Evolutionary conservation across 1,140 invertebrate genomes (phyloP), one percentile per base, ranked within the genome.

Genomic region (Zaprionus vittiger): DNA sequence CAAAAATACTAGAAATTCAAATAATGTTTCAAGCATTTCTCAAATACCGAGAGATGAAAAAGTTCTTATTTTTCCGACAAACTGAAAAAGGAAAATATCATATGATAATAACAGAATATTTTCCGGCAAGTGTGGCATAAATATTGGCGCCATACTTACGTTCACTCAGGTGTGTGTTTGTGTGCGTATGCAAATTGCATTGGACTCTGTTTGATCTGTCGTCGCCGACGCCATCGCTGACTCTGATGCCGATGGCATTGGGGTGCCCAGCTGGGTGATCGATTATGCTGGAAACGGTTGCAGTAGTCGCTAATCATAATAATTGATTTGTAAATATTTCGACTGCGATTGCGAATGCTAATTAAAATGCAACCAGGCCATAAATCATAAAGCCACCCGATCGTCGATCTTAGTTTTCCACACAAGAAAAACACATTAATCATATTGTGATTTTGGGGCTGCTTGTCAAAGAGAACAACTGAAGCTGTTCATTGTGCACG

Each of bases 301-400:
- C 57, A 47, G 65, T 78, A 68, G 68, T 73, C 54, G 71, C 81
- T 80, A 84, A 89, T 87, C 81, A 87, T 60, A 81, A 89, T 89
- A 87, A 89, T 87, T 87, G 84, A 79, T 87, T 89, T 84, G 84
- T 87, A 87, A 87, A 87, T 87, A 87, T 87, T 87, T 89, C 79
- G 81, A 83, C 83, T 79, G 65, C 67, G 59, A 81, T 74, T 77
- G 81, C 84, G 47, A 83, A 81, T 83, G 73, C 66, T 83, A 87
- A 86, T 86, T 87, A 71, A 70, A 75, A 37, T 70, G 66, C 76
- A 44, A 66, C 69, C 70, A 59, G 61, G 67, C 59, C 47, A 89
- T 75, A 78, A 86, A 83, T 87, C 80, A 82, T 68, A 66, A 55
- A 56, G 61, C 37, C 44, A 34, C 54, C 63, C 47, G 26, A 38